Conservation (phyloP, 2,113 vertebrate genomes). For the Laticauda colubrina region DNA sequence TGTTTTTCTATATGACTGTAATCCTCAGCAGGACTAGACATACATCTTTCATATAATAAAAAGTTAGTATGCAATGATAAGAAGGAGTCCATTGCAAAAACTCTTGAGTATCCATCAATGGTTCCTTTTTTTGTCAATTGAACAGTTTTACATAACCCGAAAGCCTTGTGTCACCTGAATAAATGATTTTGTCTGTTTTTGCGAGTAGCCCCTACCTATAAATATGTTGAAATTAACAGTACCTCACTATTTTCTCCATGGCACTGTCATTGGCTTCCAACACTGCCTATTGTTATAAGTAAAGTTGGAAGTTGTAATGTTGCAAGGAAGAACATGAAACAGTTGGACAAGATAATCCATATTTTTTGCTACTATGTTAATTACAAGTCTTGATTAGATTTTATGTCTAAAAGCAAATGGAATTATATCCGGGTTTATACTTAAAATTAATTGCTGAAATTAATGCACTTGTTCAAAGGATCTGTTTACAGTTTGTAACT, state of each 20-base stretch:
- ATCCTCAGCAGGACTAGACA: background rate
- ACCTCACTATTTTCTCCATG: background rate
- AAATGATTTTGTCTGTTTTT: background rate
- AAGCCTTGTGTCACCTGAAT: constrained; percentile 14
- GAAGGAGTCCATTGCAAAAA: background rate
- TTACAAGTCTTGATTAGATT: background rate
- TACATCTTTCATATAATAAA: background rate
- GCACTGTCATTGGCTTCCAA: background rate
- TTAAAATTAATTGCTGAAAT: background rate
- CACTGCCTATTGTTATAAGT: background rate
- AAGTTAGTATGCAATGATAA: too few relatives aligned
- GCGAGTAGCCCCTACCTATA: background rate
- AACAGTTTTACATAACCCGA: background rate
- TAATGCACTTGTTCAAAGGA: background rate
- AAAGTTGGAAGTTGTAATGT: background rate
- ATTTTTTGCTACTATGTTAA: background rate
- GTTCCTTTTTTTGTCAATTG: background rate
- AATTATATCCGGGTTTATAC: background rate
- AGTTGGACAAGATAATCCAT: background rate
- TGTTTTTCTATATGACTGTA: background rate
- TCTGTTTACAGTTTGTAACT: background rate
- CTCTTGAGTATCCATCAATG: background rate
- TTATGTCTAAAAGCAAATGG: background rate
- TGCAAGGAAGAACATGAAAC: background rate
- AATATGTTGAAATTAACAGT: constrained; percentile 18